Base-by-base conservation (phyloP, 2,888 invertebrate genomes). In the Dusona sp. region DNA sequence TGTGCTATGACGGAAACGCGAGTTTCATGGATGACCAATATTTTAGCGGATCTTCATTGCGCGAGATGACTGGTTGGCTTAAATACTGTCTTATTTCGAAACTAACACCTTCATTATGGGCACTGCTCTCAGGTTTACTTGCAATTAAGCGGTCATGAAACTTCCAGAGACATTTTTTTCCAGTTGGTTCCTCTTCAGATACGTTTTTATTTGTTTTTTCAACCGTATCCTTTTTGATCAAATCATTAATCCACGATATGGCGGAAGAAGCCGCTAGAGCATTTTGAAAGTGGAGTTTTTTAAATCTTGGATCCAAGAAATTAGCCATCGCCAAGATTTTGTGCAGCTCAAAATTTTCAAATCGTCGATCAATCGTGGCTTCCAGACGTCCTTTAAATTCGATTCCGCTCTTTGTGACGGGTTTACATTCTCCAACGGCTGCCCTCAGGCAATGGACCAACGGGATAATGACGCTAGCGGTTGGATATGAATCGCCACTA, bases 291-390 rank as follows among this genome's bases (percentile, higher is more conserved):
- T 89, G 88, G 19, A 89, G 25, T 73, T 86, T 86, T 57, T 88
- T 89, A 51, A 89, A 90, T 22, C 88, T 70, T 0, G 90, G 88
- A 48, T 89, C 89, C 29, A 89, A 70, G 65, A 89, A 61, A 1
- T 74, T 88, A 9, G 89, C 83, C 2, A 88, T 80, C 1, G 87
- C 85, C 16, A 88, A 75, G 3, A 82, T 72, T 19, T 38, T 22
- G 42, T 86, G 54, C 2, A 45, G n/a, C 83, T 89, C 88, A 38
- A 85, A 84, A n/a, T 88, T 48, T 45, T 72, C 67, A n/a, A 88
- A 88, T 67, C 84, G 75, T 3, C 7, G 25, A 11, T 85, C 73
- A 29, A 88, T 83, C 38, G 73, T 48, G 36, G 3, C 33, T 77
- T 80, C 8, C 6, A 89, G 79, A 36, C 67, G 74, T 45, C 33